phyloP scores from a whole-genome alignment of 92 coral and sea anemone genomes.

The Siderastrea radians region DNA sequence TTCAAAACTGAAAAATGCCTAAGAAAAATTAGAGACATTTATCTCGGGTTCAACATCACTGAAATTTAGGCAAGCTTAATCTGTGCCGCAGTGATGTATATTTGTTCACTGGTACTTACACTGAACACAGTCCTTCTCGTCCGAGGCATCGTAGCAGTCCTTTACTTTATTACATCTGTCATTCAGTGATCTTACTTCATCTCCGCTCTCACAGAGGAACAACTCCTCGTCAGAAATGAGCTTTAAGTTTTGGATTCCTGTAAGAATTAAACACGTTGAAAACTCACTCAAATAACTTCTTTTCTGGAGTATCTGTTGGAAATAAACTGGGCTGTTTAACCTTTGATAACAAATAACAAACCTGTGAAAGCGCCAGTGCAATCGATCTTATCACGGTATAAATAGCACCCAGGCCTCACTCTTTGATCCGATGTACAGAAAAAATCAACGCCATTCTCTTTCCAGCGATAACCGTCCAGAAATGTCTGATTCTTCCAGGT shows the following conservation, averaged over 20 bases:
- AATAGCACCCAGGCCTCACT: conserved; percentile 47
- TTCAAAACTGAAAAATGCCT: too few species aligned
- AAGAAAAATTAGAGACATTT: too few species aligned
- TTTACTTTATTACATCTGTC: conserved; percentile 35
- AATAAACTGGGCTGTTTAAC: too few species aligned
- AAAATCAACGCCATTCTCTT: conserved; percentile 55
- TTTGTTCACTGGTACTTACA: conserved; percentile 20
- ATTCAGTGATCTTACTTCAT: conserved; percentile 41
- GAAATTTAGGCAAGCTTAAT: too few species aligned
- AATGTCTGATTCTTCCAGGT: conserved; percentile 34
- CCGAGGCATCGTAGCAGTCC: conserved; percentile 38
- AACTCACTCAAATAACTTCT: not conserved
- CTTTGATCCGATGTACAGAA: conserved; percentile 32
- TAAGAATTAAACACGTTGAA: not conserved
- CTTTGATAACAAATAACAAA: conserved; percentile 24
- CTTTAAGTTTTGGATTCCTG: conserved; percentile 44
- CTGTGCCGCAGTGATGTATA: not conserved
- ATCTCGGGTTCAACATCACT: too few species aligned
- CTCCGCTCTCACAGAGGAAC: conserved; percentile 61
- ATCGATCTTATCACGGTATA: not conserved
- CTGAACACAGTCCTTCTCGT: conserved; percentile 33
- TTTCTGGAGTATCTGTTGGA: too few species aligned
- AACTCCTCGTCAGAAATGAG: conserved; percentile 30
- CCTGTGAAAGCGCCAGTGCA: conserved; percentile 66
- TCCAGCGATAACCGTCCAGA: conserved; percentile 43